These are phyloP conservation scores for Oopsacas minuta DNA, from an alignment of 37 sponge, comb jelly and placozoan species.

Conservation along the genomic window DNA sequence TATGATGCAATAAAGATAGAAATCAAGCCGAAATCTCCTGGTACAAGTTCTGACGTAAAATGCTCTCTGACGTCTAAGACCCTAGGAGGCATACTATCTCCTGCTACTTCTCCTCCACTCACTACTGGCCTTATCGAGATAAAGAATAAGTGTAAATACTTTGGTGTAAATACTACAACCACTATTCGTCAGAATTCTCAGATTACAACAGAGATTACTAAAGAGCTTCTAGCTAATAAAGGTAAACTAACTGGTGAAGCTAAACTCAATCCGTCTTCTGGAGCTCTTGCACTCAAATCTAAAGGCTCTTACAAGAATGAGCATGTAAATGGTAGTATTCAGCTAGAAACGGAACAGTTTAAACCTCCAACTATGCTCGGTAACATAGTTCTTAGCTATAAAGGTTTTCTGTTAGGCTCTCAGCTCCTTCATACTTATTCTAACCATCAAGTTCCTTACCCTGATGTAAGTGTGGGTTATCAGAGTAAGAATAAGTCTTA, in stretches of 20 bases:
- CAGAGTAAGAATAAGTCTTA: not conserved
- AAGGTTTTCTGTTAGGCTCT: not conserved
- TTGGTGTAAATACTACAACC: not conserved
- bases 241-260: not conserved
- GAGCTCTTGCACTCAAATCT: not conserved
- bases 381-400: not conserved
- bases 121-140: not conserved
- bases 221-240: not conserved
- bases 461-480: not conserved
- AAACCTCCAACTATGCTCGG: not conserved
- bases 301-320: not conserved
- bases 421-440: not conserved
- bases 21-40: not conserved
- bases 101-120: not conserved
- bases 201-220: not conserved
- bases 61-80: not conserved
- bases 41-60: not conserved
- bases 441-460: not conserved
- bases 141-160: not conserved
- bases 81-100: not conserved
- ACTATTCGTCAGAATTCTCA: not conserved
- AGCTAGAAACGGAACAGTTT: not conserved
- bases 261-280: not conserved
- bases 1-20: constrained; percentile 3
- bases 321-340: not conserved